Evolutionary conservation across 1,140 invertebrate genomes (phyloP), one percentile per base, ranked within the genome.

Genomic region (Solenopsis fugax): DNA sequence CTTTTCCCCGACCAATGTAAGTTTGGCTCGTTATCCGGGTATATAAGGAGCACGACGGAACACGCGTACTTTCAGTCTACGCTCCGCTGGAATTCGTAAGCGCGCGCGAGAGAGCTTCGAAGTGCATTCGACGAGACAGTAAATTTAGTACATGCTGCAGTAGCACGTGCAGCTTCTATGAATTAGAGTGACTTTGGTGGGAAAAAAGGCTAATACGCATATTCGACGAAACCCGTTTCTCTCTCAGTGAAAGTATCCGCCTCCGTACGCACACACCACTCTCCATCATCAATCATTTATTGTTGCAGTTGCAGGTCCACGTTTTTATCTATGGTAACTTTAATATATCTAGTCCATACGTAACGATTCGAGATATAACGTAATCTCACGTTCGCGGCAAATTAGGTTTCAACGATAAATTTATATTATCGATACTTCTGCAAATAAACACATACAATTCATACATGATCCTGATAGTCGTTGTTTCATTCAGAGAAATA

Each of bases 41-140:
- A 90, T 90, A 90, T 90, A 90, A 90, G 37, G 24, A 4, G n/a
- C 50, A 37, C 9, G 50, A 58, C 65, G 18, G 34, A 60, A 56
- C 73, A 75, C 24, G 24, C 52, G 56, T 12, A 60, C 88, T 90
- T 90, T 85, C 88, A 90, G 89, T 90, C 73, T 73, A 41, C 29
- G 29, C 37, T 29, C 41, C 29, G 69, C 41, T 56, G 37, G 80
- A 75, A 84, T 84, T 73, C 58, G 5, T 54, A 10, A 48, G 54
- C 67, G 54, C 67, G 69, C 67, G 54, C 67, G 80, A 84, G 29
- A 48, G 56, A 84, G 45, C 24, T 60, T 82, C 34, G 24, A 37
- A 16, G 37, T 58, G 13, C 52, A 54, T 18, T 41, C n/a, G n/a
- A n/a, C 29, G 9, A 3, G 10, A 71, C 18, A 56, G 16, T 50